Conservation (phyloP, 2,797 vertebrate species). For the Hippocampus kuda region DNA sequence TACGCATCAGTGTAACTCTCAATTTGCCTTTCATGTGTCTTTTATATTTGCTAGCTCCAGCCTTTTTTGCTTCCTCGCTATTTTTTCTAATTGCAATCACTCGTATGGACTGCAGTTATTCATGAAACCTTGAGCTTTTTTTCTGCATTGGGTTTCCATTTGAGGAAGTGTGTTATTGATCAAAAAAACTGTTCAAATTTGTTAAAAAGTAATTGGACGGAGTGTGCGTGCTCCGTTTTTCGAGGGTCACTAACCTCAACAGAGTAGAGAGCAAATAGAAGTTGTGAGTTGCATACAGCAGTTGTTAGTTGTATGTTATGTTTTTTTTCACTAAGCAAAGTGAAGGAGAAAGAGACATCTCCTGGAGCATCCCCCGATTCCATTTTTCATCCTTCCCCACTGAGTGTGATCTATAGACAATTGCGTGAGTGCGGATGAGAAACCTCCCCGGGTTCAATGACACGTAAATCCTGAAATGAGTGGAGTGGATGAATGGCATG, state of each 20-base stretch:
- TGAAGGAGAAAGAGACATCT: neutral
- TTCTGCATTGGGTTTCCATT: neutral
- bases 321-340: neutral
- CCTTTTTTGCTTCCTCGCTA: neutral
- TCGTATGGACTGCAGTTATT: neutral
- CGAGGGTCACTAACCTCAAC: neutral
- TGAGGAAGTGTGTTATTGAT: neutral
- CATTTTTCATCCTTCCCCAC: neutral
- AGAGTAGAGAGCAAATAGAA: neutral
- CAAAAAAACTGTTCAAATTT: neutral
- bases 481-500: neutral
- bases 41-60: constrained; percentile 9
- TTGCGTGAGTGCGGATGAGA: neutral
- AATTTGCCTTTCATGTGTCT: constrained; percentile 1
- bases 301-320: neutral
- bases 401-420: neutral
- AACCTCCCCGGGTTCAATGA: neutral
- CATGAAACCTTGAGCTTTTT: too few species aligned
- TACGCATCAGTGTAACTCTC: neutral
- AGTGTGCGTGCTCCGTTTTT: neutral
- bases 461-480: neutral
- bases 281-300: neutral
- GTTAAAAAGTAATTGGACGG: neutral
- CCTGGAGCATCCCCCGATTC: neutral
- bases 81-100: neutral